Base-by-base conservation (phyloP, 2,113 vertebrate genomes). In the Lasiurus cinereus region DNA sequence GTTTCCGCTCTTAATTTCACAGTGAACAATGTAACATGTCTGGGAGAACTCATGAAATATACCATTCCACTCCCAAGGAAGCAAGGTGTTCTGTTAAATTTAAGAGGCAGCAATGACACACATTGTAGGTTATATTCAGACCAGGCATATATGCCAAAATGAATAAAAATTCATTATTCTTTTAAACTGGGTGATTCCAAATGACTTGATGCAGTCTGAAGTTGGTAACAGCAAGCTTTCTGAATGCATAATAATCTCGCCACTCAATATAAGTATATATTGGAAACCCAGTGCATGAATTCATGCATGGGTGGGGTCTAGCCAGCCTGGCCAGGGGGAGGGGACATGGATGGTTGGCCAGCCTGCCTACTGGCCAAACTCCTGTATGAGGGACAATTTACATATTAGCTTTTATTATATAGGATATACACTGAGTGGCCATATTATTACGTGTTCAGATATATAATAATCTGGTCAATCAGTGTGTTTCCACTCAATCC, bases 161-260 rank as follows among this genome's bases (percentile, higher is more conserved):
- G 69, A 69, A 95, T 19, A 5, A 93, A 6, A 16, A 12, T 31
- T 52, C 27, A 79, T 97, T 96, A 87, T 82, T 43, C 0, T 36
- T 91, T 94, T 91, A 64, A 73, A 82, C 16, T 33, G 1, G 43
- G 8, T 6, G 64, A 96, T 91, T n/a, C 29, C 36, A 16, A 78
- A 39, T 66, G 96, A 46, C n/a, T 79, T 85, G 83, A 89, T 91
- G 39, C 50, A 86, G 90, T 29, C 31, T 52, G 31, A 95, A 50
- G 80, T n/a, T 78, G 64, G 5, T 5, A 67, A 11, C 33, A 93
- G 56, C 33, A 39, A 82, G 48, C 22, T 73, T 85, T 83, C 39
- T 39, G 39, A 39, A 39, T 39, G 39, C 39, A 39, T 39, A 39
- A 39, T 39, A 39, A 39, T 39, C 39, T 39, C 39, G 39, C 39